phyloP scores from a whole-genome alignment of 2,888 invertebrate genomes.

The Lepidocyrtoides sp. region DNA sequence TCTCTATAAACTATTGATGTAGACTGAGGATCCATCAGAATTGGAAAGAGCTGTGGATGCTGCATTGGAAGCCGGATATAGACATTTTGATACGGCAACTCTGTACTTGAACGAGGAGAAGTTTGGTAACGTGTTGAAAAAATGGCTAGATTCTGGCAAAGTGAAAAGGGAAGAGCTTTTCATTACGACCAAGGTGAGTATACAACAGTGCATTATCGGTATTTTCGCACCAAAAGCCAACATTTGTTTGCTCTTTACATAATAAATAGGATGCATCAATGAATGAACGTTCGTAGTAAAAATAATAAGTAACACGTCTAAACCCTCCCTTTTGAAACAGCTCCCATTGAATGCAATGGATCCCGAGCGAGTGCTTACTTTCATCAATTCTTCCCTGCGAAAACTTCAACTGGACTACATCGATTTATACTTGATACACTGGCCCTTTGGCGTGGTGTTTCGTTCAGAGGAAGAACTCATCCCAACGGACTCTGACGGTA shows the following conservation, averaged over 20 bases:
- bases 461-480: constrained; percentile 89
- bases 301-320: too few species aligned
- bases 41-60: constrained; percentile 90
- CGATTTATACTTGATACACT: constrained; percentile 94
- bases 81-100: constrained; percentile 94
- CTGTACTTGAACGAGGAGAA: constrained; percentile 93
- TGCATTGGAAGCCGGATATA: constrained; percentile 92
- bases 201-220: too few species aligned
- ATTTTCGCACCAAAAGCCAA: too few species aligned
- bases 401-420: constrained; percentile 92
- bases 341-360: constrained; percentile 84
- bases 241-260: too few species aligned
- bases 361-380: constrained; percentile 73
- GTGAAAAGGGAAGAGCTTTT: constrained; percentile 92
- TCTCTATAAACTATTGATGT: neutral
- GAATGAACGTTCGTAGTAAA: too few species aligned
- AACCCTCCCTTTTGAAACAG: too few species aligned
- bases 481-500: constrained; percentile 89
- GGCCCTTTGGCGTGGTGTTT: constrained; percentile 91
- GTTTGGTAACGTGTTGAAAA: constrained; percentile 91
- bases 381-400: constrained; percentile 87
- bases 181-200: constrained; percentile 92
- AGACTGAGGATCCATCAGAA: constrained; percentile 86
- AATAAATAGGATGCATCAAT: too few species aligned
- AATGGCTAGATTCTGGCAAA: constrained; percentile 90